These are phyloP conservation scores for Eristalinus aeneus DNA, from an alignment of 2,888 invertebrate species.

Conservation along the genomic window DNA sequence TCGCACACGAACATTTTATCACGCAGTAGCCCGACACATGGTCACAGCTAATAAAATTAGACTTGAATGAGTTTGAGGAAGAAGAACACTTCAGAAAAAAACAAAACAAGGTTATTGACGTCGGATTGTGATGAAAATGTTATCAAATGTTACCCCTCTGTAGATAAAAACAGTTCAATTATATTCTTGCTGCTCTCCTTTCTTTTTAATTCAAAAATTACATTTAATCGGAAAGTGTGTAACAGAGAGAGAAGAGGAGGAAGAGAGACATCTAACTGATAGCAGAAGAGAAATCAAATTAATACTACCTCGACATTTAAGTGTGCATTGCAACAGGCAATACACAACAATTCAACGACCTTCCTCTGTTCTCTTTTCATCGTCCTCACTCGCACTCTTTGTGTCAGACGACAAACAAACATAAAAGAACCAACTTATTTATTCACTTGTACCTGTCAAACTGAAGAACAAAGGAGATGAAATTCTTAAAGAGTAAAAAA, in stretches of 20 bases:
- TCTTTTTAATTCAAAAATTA: neutral
- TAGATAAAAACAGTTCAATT: neutral
- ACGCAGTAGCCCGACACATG: slow-evolving; percentile 15
- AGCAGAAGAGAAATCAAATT: slow-evolving; percentile 5
- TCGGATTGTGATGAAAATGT: slow-evolving; percentile 2
- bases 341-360: slow-evolving; percentile 49
- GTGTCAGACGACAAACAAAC: slow-evolving; percentile 4
- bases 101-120: slow-evolving; percentile 53
- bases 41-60: slow-evolving; percentile 25
- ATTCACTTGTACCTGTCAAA: neutral
- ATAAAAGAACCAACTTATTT: neutral
- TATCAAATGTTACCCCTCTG: slow-evolving; percentile 4
- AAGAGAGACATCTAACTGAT: neutral
- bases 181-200: too few relatives aligned
- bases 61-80: neutral
- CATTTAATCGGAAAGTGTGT: neutral
- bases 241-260: neutral
- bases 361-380: slow-evolving; percentile 18
- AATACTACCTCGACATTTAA: slow-evolving; percentile 11
- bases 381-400: slow-evolving; percentile 13
- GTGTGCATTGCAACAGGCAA: slow-evolving; percentile 11
- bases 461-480: neutral
- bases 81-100: neutral
- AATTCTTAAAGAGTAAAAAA: neutral
- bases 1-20: neutral